Percentiles rank a stretch among this genome's conserved stretches.
Evolutionary conservation across 2,888 invertebrate species (phyloP).

Genomic region (Stegophylla sp.): DNA sequence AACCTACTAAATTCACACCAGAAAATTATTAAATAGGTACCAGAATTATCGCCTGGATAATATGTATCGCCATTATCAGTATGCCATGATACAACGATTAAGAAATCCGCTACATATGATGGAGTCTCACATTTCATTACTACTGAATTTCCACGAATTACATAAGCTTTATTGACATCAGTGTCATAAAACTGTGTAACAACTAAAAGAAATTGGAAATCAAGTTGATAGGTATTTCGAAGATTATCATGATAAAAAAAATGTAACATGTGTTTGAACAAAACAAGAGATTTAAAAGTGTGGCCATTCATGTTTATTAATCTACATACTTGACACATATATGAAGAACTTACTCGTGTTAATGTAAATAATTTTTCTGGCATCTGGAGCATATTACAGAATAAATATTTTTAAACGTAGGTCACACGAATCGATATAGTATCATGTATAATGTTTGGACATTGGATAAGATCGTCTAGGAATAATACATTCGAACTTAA

Average conservation of each 20-base stretch:
- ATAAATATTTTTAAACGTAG: not conserved
- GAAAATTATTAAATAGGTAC: constrained; percentile 58
- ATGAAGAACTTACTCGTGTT: constrained; percentile 1
- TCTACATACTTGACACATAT: constrained; percentile 32
- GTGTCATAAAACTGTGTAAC: constrained; percentile 82
- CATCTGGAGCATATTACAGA: not conserved
- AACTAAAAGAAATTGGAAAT: constrained; percentile 67
- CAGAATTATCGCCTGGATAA: constrained; percentile 67
- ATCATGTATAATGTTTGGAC: constrained; percentile 5
- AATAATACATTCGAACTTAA: constrained; percentile 33
- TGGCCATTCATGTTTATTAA: constrained; percentile 23
- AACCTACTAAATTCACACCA: constrained; percentile 1
- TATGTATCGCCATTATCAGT: constrained; percentile 80
- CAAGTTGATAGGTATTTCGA: constrained; percentile 11
- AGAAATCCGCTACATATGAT: constrained; percentile 91
- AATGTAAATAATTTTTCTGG: not conserved
- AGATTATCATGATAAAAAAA: not conserved
- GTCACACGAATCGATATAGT: not conserved
- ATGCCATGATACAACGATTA: constrained; percentile 85
- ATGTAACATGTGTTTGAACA: not conserved
- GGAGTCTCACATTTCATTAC: constrained; percentile 89
- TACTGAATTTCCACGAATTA: constrained; percentile 86
- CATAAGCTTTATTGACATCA: constrained; percentile 87
- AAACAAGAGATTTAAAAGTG: constrained; percentile 1
- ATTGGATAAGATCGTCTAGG: constrained; percentile 37